A percentile compares a stretch with the other conserved stretches of the same genome.
Conservation (phyloP, 2,888 invertebrate species). For the Diarsia mendica region DNA sequence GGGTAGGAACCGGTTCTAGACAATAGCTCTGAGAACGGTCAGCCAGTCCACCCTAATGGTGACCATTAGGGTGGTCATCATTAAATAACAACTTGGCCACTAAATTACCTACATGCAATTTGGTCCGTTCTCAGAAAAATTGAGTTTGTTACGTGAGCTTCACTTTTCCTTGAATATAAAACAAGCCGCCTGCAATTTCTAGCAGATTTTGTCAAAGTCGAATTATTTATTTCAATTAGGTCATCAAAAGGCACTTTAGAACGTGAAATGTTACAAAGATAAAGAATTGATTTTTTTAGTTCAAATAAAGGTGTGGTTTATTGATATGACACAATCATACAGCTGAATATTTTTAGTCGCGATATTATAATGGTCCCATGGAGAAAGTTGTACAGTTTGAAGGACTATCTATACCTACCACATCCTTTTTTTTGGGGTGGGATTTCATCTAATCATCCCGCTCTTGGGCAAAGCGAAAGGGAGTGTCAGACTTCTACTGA, state of each 20-base stretch:
- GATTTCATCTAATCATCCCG: too few species aligned
- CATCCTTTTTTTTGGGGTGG: too few species aligned
- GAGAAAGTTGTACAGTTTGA: not conserved
- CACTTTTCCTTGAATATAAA: conserved; percentile 68
- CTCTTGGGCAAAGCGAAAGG: too few species aligned
- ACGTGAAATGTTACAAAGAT: not conserved
- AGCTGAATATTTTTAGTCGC: not conserved
- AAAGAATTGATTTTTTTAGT: not conserved
- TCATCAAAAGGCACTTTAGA: conserved; percentile 1
- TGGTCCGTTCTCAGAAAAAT: conserved; percentile 54
- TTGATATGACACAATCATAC: not conserved
- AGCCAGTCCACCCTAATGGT: conserved; percentile 11
- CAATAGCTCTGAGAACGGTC: not conserved
- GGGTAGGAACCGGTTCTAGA: not conserved
- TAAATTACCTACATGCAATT: conserved; percentile 61
- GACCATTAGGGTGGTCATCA: conserved; percentile 39
- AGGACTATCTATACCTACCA: too few species aligned
- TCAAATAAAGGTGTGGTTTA: not conserved
- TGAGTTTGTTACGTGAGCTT: conserved; percentile 56
- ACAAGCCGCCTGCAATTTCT: conserved; percentile 63
- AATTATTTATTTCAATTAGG: not conserved
- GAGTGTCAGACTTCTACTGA: too few species aligned
- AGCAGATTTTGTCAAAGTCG: conserved; percentile 67
- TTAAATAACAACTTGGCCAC: conserved; percentile 54
- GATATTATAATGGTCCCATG: not conserved